These are phyloP conservation scores for Trachelus tabidus DNA, from an alignment of 2,888 invertebrate species.

Conservation along the genomic window DNA sequence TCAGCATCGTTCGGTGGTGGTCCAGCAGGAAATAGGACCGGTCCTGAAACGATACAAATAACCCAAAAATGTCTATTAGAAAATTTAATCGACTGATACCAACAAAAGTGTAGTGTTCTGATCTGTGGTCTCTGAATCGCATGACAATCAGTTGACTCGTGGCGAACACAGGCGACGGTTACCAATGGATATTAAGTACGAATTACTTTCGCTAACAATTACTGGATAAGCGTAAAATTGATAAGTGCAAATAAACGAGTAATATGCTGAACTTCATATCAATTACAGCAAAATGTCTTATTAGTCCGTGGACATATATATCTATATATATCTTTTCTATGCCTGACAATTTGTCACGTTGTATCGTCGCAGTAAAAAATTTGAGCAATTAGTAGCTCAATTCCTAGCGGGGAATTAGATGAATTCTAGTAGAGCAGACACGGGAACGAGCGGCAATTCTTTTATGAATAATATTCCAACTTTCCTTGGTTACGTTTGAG, in stretches of 20 bases:
- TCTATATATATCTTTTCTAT: not conserved
- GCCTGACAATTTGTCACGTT: not conserved
- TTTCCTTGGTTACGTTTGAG: not conserved
- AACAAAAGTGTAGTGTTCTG: too few relatives aligned
- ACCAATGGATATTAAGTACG: not conserved
- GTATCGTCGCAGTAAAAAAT: not conserved
- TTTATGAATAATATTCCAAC: not conserved
- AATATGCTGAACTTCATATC: not conserved
- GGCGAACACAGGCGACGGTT: not conserved
- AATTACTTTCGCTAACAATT: not conserved
- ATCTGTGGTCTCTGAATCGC: too few relatives aligned
- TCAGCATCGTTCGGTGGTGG: conserved; percentile 75
- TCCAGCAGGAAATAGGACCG: conserved; percentile 81
- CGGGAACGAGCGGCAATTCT: not conserved
- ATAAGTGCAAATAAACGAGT: not conserved
- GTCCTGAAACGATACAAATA: conserved; percentile 70
- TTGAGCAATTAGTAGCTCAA: not conserved
- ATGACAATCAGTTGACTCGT: not conserved
- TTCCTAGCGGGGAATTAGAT: not conserved
- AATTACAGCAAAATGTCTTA: not conserved
- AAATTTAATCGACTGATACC: not conserved
- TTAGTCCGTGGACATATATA: not conserved
- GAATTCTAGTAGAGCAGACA: not conserved
- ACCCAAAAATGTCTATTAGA: not conserved
- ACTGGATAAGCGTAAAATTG: not conserved